phyloP scores from a whole-genome alignment of 1,140 invertebrate genomes.

The Eueides isabella region DNA sequence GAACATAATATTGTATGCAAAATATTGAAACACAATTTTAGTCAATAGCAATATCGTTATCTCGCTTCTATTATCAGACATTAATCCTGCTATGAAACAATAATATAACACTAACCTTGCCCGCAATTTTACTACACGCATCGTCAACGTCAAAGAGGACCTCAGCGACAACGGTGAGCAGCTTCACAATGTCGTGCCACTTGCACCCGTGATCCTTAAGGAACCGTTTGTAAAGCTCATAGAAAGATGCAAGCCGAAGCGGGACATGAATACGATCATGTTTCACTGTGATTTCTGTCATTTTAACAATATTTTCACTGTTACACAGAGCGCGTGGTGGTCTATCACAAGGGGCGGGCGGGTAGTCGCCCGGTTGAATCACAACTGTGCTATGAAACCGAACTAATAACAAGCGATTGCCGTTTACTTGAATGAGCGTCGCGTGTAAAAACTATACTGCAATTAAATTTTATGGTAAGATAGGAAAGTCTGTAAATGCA shows the following conservation, averaged over 20 bases:
- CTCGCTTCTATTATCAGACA: constrained; percentile 15
- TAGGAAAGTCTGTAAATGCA: not conserved
- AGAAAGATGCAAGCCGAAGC: constrained; percentile 66
- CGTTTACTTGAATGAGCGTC: constrained; percentile 33
- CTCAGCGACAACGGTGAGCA: constrained; percentile 71
- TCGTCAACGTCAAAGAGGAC: constrained; percentile 77
- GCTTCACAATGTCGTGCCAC: constrained; percentile 77
- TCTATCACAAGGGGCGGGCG: constrained; percentile 53
- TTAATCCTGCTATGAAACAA: constrained; percentile 23
- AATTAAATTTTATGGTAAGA: not conserved
- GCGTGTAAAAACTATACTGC: constrained; percentile 22
- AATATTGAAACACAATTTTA: too few species aligned
- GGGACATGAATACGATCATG: constrained; percentile 55
- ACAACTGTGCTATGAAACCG: constrained; percentile 57
- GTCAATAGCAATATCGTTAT: constrained; percentile 19
- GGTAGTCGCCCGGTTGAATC: constrained; percentile 56
- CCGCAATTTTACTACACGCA: constrained; percentile 60
- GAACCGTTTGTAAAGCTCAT: constrained; percentile 72
- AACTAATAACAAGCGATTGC: constrained; percentile 37
- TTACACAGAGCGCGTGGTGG: constrained; percentile 32
- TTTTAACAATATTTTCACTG: constrained; percentile 48
- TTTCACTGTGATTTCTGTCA: constrained; percentile 67
- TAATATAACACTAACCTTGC: constrained; percentile 68
- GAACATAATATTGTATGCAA: not conserved
- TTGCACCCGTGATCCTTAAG: constrained; percentile 76